A percentile compares a stretch with the other conserved stretches of the same genome.
Evolutionary conservation across 2,888 invertebrate species (phyloP).

Genomic region (Pollenia labialis): DNA sequence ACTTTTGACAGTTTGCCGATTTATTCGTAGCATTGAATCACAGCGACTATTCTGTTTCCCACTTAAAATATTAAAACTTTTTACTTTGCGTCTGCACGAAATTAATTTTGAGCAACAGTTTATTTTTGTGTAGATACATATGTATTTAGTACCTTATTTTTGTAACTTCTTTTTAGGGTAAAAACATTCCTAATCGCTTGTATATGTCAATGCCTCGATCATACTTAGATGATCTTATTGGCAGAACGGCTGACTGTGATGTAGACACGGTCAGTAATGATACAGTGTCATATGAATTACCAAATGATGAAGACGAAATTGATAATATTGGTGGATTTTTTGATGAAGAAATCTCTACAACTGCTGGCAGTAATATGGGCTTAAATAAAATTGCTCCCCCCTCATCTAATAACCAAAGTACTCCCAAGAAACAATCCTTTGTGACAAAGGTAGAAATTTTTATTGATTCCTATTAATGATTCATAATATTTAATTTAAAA

Average conservation of each 20-base stretch:
- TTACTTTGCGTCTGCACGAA: too few species aligned
- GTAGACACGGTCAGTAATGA: conserved; percentile 8
- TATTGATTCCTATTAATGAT: conserved; percentile 80
- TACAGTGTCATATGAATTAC: conserved; percentile 80
- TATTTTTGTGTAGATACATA: too few species aligned
- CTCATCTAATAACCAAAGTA: conserved; percentile 79
- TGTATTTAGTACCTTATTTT: too few species aligned
- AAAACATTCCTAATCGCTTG: conserved; percentile 37
- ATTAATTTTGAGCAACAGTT: too few species aligned
- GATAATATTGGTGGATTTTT: conserved; percentile 73
- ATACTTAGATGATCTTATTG: conserved; percentile 22
- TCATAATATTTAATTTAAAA: not conserved
- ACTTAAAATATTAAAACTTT: too few species aligned
- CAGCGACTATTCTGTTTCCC: too few species aligned
- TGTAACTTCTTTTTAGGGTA: not conserved
- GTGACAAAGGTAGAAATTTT: conserved; percentile 83
- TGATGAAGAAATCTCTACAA: conserved; percentile 70
- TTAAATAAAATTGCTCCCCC: conserved; percentile 75
- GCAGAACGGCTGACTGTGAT: not conserved
- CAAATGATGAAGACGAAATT: conserved; percentile 74
- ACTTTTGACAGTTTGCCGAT: too few species aligned
- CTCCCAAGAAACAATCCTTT: conserved; percentile 80
- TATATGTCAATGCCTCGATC: conserved; percentile 64
- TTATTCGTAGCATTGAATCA: too few species aligned
- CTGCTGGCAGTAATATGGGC: conserved; percentile 66